A percentile compares a stretch with the other conserved stretches of the same genome.
Conservation (phyloP, 2,888 invertebrate genomes). For the Polyommatus iphigenia region DNA sequence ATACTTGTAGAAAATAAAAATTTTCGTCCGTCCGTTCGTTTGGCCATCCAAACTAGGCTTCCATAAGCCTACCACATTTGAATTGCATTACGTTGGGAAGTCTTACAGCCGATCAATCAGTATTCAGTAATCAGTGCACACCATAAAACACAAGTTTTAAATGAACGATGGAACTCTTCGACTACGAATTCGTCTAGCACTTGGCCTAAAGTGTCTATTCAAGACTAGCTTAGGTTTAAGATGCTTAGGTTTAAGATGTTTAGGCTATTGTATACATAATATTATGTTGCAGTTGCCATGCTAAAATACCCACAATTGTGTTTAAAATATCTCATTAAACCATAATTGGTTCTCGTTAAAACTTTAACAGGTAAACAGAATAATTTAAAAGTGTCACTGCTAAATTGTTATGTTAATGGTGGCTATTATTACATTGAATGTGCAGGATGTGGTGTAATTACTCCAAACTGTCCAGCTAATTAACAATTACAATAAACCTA, state of each 20-base stretch:
- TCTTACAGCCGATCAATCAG: background rate
- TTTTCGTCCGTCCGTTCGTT: background rate
- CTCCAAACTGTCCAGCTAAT: background rate
- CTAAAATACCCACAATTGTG: background rate
- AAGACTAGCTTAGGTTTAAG: background rate
- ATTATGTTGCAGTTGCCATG: background rate
- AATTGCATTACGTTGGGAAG: background rate
- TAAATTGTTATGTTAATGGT: conserved; percentile 7
- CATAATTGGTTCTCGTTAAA: conserved; percentile 7
- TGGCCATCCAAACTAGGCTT: too few relatives aligned
- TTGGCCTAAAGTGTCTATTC: background rate
- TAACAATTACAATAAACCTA: background rate
- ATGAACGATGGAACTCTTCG: too few relatives aligned
- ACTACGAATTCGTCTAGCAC: background rate
- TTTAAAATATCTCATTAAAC: background rate
- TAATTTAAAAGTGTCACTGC: background rate
- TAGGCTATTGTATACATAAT: background rate
- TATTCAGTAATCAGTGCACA: too few relatives aligned
- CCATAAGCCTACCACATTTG: too few relatives aligned
- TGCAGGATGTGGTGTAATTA: conserved; percentile 7
- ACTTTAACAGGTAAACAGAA: conserved; percentile 12
- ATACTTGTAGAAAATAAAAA: background rate
- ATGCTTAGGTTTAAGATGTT: too few relatives aligned
- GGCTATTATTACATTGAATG: background rate
- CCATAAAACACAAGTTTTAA: too few relatives aligned